A percentile compares a stretch with the other conserved stretches of the same genome.
phyloP scores from a whole-genome alignment of 2,113 vertebrate genomes.

The Loxodonta africana region DNA sequence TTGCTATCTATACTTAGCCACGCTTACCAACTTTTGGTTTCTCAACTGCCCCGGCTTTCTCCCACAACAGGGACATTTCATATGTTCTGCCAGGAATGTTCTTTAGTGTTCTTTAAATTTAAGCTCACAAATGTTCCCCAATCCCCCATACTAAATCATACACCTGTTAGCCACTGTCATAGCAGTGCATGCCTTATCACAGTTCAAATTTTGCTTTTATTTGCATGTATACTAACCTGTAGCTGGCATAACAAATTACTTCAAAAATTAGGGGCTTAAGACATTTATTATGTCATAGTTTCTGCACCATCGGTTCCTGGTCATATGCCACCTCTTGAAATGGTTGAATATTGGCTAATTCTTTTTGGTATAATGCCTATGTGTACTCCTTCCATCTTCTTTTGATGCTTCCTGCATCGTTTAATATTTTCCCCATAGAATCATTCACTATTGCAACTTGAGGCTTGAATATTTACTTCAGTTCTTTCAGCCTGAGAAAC shows the following conservation, averaged over 20 bases:
- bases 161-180: neutral
- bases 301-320: neutral
- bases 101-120: conserved; percentile 9
- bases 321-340: too few relatives aligned
- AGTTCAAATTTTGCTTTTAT: conserved; percentile 24
- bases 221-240: neutral
- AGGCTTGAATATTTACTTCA: too few relatives aligned
- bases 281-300: conserved; percentile 15
- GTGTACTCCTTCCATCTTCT: too few relatives aligned
- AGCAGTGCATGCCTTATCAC: neutral
- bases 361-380: too few relatives aligned
- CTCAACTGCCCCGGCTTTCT: neutral
- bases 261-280: conserved; percentile 25
- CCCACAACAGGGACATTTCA: neutral
- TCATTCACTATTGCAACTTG: too few relatives aligned
- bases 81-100: neutral
- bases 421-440: too few relatives aligned
- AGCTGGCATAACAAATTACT: neutral
- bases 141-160: neutral
- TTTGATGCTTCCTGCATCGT: too few relatives aligned
- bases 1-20: neutral
- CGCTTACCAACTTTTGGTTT: neutral
- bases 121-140: neutral
- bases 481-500: too few relatives aligned
- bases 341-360: too few relatives aligned